Percentiles rank a stretch among this genome's conserved stretches.
These are phyloP conservation scores for zebrafish (Danio rerio) DNA, from an alignment of 2,113 vertebrate species.

Conservation along the genomic window DNA sequence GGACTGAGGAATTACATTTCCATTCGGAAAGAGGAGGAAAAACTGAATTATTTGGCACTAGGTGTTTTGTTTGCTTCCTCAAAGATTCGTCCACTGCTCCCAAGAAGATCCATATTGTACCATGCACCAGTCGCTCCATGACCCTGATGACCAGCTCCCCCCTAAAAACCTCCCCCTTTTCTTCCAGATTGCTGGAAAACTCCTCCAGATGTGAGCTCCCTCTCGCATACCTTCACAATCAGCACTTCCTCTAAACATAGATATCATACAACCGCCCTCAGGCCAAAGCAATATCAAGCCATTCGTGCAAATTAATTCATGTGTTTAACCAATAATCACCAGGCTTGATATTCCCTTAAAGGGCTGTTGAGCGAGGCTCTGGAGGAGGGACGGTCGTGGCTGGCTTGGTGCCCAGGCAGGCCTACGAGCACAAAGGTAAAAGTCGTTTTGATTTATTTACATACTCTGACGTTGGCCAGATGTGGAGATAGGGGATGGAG, in stretches of 20 bases:
- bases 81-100: conserved; percentile 56
- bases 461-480: conserved; percentile 58
- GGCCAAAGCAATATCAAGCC: background rate
- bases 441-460: conserved; percentile 55
- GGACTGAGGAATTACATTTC: conserved; percentile 13
- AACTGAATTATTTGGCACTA: background rate
- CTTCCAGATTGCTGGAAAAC: conserved; percentile 46
- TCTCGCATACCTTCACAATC: conserved; percentile 43
- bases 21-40: background rate
- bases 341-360: conserved; percentile 12
- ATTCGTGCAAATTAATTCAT: background rate
- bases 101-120: conserved; percentile 49
- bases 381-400: background rate
- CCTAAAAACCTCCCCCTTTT: conserved; percentile 27
- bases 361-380: conserved; percentile 18
- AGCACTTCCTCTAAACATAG: conserved; percentile 52
- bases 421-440: conserved; percentile 52
- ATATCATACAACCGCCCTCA: conserved; percentile 11
- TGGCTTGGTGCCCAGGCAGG: conserved; percentile 32
- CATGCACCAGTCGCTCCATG: conserved; percentile 68
- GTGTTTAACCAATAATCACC: conserved; percentile 10
- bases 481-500: conserved; percentile 51
- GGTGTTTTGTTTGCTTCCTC: conserved; percentile 57
- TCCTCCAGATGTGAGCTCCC: conserved; percentile 43
- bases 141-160: conserved; percentile 58